phyloP scores from a whole-genome alignment of 2,113 vertebrate species.

The Centropus unirufus region DNA sequence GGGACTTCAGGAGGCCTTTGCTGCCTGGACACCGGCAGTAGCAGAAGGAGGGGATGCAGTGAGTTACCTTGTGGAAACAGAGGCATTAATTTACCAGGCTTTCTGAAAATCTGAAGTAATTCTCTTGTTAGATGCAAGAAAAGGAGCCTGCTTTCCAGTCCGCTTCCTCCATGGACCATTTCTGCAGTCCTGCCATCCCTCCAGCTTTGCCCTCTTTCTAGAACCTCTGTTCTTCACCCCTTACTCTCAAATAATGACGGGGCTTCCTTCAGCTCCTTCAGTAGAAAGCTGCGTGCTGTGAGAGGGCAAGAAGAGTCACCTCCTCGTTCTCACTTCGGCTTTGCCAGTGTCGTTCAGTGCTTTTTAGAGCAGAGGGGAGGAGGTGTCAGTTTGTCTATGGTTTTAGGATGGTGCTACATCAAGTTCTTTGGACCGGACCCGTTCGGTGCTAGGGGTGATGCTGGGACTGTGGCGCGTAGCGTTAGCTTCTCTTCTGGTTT shows the following conservation, averaged over 20 bases:
- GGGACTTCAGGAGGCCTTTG: not conserved
- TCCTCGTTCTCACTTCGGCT: conserved; percentile 3
- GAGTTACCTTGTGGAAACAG: not conserved
- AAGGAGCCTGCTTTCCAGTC: not conserved
- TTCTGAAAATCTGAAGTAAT: not conserved
- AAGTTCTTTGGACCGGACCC: not conserved
- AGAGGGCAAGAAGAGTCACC: not conserved
- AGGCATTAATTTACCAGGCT: not conserved
- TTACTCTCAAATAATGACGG: not conserved
- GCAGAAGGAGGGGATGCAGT: not conserved
- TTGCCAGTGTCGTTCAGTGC: not conserved
- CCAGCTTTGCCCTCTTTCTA: not conserved
- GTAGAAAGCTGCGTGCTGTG: not conserved
- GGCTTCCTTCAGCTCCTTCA: not conserved
- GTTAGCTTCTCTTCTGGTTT: not conserved
- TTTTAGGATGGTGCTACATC: not conserved
- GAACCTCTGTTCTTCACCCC: not conserved
- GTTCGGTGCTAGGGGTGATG: not conserved
- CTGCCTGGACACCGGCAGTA: not conserved
- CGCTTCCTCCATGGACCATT: not conserved
- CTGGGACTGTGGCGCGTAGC: not conserved
- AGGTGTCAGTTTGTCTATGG: not conserved
- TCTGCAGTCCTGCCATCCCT: not conserved
- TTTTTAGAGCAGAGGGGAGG: not conserved
- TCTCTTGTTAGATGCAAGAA: not conserved